These are phyloP conservation scores for Periophthalmodon schlosseri DNA, from an alignment of 2,113 vertebrate genomes.

Conservation along the genomic window DNA sequence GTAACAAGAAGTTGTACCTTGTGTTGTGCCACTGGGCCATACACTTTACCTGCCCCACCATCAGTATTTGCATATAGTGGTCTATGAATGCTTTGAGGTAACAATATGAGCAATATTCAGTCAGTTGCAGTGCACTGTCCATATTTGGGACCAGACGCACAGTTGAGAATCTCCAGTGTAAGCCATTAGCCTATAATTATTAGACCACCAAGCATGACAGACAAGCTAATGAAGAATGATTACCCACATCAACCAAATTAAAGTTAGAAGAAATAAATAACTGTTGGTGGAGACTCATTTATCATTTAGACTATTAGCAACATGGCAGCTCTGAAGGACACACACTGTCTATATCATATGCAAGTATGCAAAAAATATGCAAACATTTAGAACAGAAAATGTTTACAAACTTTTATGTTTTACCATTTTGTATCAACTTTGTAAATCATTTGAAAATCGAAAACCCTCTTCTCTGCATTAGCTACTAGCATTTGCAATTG, in stretches of 20 bases:
- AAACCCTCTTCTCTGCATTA: no score
- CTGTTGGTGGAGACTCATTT: not conserved
- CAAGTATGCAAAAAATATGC: not conserved
- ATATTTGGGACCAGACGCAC: not conserved
- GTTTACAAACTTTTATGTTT: no score
- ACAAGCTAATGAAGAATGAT: not conserved
- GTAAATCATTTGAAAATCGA: no score
- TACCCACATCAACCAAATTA: not conserved
- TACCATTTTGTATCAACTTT: no score
- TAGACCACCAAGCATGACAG: not conserved
- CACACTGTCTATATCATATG: no score
- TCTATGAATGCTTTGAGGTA: not conserved
- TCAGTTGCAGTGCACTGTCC: not conserved
- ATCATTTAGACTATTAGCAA: not conserved
- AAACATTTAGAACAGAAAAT: no score
- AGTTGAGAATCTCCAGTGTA: not conserved
- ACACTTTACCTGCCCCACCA: no score
- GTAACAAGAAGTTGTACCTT: no score
- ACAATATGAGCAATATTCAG: not conserved
- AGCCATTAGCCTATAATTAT: constrained; percentile 1
- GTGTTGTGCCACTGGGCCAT: no score
- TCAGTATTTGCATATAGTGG: no score
- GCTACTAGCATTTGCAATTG: not conserved
- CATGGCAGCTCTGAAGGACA: not conserved
- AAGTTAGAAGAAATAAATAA: not conserved